These are phyloP conservation scores for Melanotaenia parkinsoni DNA, from an alignment of 2,797 vertebrate genomes.

Conservation along the genomic window DNA sequence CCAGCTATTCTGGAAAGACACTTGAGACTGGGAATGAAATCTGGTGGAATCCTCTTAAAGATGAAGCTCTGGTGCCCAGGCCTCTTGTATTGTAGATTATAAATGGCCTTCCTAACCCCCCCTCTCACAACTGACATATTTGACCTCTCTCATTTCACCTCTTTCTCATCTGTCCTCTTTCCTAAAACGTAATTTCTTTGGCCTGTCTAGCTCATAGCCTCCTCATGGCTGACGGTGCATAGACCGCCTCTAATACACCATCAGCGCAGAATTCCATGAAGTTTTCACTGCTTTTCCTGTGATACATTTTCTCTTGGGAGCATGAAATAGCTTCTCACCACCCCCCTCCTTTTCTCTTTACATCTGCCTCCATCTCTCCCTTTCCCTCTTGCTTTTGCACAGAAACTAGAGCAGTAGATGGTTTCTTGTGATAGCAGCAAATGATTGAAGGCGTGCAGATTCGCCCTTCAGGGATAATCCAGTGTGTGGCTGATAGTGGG, in stretches of 20 bases:
- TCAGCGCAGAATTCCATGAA: constrained; percentile 42
- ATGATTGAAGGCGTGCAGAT: constrained; percentile 83
- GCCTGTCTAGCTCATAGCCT: constrained; percentile 26
- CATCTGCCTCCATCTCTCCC: constrained; percentile 44
- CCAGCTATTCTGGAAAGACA: constrained; percentile 58
- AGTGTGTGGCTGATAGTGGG: constrained; percentile 76
- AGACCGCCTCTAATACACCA: constrained; percentile 35
- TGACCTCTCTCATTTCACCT: constrained; percentile 29
- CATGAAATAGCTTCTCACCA: constrained; percentile 75
- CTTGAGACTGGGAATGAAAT: constrained; percentile 56
- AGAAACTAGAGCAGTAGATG: constrained; percentile 72
- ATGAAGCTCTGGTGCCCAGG: constrained; percentile 7
- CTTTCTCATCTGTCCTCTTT: constrained; percentile 37
- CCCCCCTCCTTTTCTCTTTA: constrained; percentile 23
- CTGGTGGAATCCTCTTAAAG: constrained; percentile 64
- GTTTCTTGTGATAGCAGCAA: constrained; percentile 75
- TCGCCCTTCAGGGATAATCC: constrained; percentile 85
- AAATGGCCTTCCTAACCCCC: constrained; percentile 31
- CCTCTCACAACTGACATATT: constrained; percentile 4
- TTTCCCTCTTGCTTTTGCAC: constrained; percentile 55
- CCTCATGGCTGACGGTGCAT: constrained; percentile 25
- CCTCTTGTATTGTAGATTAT: constrained; percentile 47
- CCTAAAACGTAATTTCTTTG: constrained; percentile 48
- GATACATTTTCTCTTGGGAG: constrained; percentile 71
- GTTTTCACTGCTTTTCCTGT: constrained; percentile 52